Percentiles rank a stretch among this genome's conserved stretches.
Evolutionary conservation across 2,113 vertebrate genomes (phyloP).

Genomic region (Pseudorhombus dupliciocellatus): DNA sequence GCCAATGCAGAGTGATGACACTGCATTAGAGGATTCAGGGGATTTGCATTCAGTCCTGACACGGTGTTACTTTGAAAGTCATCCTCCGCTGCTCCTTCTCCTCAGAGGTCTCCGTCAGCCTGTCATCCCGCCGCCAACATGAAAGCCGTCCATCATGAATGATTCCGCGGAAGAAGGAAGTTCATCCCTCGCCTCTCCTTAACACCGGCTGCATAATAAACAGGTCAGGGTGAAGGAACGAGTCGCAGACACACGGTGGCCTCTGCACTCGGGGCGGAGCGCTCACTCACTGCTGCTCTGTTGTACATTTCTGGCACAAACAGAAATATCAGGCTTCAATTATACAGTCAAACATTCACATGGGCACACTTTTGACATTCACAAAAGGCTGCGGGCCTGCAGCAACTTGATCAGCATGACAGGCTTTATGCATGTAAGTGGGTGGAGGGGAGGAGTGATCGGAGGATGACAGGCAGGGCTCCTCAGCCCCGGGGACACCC

Average conservation of each 20-base stretch:
- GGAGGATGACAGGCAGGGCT: conserved; percentile 67
- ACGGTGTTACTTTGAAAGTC: conserved; percentile 36
- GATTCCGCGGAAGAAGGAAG: conserved; percentile 50
- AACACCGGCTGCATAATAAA: conserved; percentile 54
- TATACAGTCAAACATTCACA: conserved; percentile 63
- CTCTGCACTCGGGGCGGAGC: conserved; percentile 14
- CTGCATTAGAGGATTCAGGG: background rate
- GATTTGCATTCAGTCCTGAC: conserved; percentile 5
- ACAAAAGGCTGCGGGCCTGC: conserved; percentile 56
- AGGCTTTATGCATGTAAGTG: conserved; percentile 63
- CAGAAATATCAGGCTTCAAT: conserved; percentile 51
- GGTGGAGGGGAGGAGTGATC: conserved; percentile 58
- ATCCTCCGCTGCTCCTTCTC: conserved; percentile 35
- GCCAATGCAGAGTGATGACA: background rate
- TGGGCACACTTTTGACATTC: conserved; percentile 59
- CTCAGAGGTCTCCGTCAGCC: conserved; percentile 32
- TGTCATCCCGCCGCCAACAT: conserved; percentile 51
- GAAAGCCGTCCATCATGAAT: conserved; percentile 65
- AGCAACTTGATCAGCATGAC: conserved; percentile 70
- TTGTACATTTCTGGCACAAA: conserved; percentile 45
- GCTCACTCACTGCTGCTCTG: conserved; percentile 18
- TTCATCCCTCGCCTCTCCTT: conserved; percentile 44
- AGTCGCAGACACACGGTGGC: conserved; percentile 36
- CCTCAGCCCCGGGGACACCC: conserved; percentile 63
- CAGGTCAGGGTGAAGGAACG: conserved; percentile 47